A percentile compares a stretch with the other conserved stretches of the same genome.
phyloP scores from a whole-genome alignment of 2,113 vertebrate genomes.

The Aix galericulata region DNA sequence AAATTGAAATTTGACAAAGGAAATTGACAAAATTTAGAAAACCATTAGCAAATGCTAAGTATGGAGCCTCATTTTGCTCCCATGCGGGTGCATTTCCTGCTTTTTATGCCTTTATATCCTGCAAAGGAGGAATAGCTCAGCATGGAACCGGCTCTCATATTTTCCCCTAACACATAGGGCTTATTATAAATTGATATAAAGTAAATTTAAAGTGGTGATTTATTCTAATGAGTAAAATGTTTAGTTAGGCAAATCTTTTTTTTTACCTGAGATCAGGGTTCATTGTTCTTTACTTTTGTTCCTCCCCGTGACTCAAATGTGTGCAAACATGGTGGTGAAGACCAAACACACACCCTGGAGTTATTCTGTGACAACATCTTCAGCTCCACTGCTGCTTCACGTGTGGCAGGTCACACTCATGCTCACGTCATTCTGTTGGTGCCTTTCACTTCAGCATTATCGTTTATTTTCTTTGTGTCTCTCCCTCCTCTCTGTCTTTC shows the following conservation, averaged over 20 bases:
- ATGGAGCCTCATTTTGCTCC: neutral
- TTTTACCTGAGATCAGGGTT: neutral
- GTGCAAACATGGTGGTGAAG: neutral
- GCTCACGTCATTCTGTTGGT: slow-evolving; percentile 26
- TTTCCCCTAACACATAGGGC: neutral
- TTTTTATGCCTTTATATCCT: neutral
- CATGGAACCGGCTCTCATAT: accelerated
- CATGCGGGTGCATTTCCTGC: neutral
- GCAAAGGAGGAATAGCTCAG: neutral
- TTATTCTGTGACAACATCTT: slow-evolving; percentile 27
- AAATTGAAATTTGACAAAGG: neutral
- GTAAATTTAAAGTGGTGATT: neutral
- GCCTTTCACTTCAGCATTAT: slow-evolving; percentile 60
- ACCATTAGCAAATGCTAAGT: neutral
- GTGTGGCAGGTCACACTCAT: neutral
- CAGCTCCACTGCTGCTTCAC: slow-evolving; percentile 38
- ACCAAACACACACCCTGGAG: neutral
- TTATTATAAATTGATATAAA: neutral
- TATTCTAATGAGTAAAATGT: neutral
- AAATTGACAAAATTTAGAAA: too few species aligned
- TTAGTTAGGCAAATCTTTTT: neutral
- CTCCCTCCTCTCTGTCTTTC: slow-evolving; percentile 74
- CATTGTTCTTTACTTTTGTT: neutral
- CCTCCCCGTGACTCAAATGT: neutral
- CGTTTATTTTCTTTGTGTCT: slow-evolving; percentile 72